Evolutionary conservation across 2,888 invertebrate species (phyloP).

Genomic region (Megalurothrips usitatus): DNA sequence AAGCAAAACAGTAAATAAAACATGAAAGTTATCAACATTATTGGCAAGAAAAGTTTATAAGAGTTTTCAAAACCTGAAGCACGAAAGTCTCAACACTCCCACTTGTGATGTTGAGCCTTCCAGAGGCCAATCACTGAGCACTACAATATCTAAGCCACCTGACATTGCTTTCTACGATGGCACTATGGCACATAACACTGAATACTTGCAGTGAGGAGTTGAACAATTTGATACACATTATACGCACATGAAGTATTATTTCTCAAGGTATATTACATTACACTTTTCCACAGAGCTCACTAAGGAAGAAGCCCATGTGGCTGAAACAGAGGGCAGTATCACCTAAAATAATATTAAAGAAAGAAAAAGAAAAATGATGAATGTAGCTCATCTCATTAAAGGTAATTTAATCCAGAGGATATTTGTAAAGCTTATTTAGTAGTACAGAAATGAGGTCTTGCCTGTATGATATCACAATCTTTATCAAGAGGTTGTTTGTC

Average conservation of each 20-base stretch:
- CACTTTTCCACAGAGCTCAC: too few relatives aligned
- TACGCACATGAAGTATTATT: not conserved
- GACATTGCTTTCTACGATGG: not conserved
- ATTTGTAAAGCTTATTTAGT: not conserved
- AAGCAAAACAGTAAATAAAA: conserved; percentile 27
- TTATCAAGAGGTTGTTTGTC: not conserved
- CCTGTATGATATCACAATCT: not conserved
- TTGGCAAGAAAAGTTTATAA: conserved; percentile 19
- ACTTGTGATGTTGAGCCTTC: conserved; percentile 2
- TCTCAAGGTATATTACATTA: too few relatives aligned
- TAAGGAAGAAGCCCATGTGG: too few relatives aligned
- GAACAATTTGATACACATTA: not conserved
- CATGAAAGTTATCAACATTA: conserved; percentile 25
- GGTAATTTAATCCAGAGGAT: too few relatives aligned
- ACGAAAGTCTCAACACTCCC: not conserved
- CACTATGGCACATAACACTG: conserved; percentile 20
- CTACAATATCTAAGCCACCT: conserved; percentile 11
- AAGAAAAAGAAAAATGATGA: too few relatives aligned
- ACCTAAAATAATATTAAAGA: too few relatives aligned
- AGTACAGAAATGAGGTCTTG: not conserved
- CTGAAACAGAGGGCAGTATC: too few relatives aligned
- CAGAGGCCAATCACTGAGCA: conserved; percentile 12
- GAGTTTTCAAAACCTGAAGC: not conserved
- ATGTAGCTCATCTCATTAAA: too few relatives aligned
- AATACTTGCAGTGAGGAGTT: not conserved